Evolutionary conservation across 2,888 invertebrate genomes (phyloP).

Genomic region (Allolobophora icterica): DNA sequence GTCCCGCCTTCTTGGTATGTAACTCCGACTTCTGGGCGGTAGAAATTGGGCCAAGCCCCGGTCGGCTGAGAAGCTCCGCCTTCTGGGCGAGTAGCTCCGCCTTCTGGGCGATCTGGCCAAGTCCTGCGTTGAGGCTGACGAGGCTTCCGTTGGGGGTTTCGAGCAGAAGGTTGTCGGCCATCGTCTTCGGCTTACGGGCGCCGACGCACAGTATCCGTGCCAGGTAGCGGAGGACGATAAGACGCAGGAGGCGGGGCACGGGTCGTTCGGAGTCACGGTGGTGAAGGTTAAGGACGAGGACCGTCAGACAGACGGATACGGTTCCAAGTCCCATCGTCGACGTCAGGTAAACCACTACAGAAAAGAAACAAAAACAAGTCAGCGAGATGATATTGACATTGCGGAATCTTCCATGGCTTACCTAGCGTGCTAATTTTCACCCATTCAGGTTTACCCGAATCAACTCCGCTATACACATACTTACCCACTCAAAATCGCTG

Average conservation of each 20-base stretch:
- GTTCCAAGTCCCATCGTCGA: slow-evolving; percentile 50
- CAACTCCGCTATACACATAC: too few relatives aligned
- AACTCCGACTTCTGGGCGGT: background rate
- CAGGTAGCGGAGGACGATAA: slow-evolving; percentile 46
- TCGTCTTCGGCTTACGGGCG: slow-evolving; percentile 43
- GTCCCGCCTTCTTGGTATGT: background rate
- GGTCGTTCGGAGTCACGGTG: slow-evolving; percentile 46
- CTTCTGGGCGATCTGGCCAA: slow-evolving; percentile 22
- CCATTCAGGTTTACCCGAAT: too few relatives aligned
- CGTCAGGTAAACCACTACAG: slow-evolving; percentile 47
- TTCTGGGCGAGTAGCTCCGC: background rate
- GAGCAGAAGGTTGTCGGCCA: slow-evolving; percentile 30
- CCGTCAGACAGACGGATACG: slow-evolving; percentile 48
- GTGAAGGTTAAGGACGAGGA: slow-evolving; percentile 50
- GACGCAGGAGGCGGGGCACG: slow-evolving; percentile 45
- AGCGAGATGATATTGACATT: background rate
- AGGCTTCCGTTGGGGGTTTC: background rate
- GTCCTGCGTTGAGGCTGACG: background rate
- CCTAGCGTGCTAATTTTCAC: too few relatives aligned
- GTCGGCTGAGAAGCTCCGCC: background rate
- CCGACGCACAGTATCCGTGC: slow-evolving; percentile 45
- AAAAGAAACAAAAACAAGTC: background rate
- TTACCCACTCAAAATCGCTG: too few relatives aligned
- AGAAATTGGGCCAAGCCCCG: background rate
- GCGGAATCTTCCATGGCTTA: too few relatives aligned